Conservation (phyloP, 2,113 vertebrate genomes). For the Carassius gibelio region DNA sequence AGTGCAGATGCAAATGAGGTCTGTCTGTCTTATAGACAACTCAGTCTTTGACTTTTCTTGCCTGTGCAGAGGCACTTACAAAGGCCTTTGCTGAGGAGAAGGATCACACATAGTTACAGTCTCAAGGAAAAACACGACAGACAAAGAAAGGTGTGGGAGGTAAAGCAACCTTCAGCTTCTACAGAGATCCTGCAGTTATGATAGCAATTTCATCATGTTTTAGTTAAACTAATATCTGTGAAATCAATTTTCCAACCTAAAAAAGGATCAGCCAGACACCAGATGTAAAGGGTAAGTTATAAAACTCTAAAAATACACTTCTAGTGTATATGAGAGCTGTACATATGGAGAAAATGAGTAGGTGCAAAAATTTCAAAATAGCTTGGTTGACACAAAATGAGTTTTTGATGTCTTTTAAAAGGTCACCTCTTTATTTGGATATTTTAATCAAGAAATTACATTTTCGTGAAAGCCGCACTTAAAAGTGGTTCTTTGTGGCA, state of each 20-base stretch:
- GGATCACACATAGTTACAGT: background rate
- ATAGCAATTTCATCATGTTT: slow-evolving; percentile 34
- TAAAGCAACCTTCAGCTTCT: slow-evolving; percentile 6
- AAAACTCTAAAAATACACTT: slow-evolving; percentile 2
- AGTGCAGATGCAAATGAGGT: slow-evolving; percentile 32
- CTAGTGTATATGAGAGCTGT: background rate
- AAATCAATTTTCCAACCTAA: background rate
- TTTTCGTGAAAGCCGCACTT: background rate
- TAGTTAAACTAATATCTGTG: background rate
- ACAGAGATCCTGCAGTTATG: background rate
- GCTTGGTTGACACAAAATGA: background rate
- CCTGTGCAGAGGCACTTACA: slow-evolving; percentile 30
- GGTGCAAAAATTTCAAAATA: background rate
- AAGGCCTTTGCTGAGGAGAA: background rate
- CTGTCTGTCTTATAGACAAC: slow-evolving; percentile 17
- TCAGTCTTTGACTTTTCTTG: slow-evolving; percentile 37
- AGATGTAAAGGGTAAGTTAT: slow-evolving; percentile 45
- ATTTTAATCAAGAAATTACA: background rate
- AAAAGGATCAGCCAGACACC: slow-evolving; percentile 7
- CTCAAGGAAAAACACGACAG: slow-evolving; percentile 29
- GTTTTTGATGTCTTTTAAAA: background rate
- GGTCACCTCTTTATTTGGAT: background rate
- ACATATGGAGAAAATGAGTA: slow-evolving; percentile 7
- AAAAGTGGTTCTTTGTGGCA: background rate
- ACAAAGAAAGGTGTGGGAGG: slow-evolving; percentile 28